These are phyloP conservation scores for Calephelis virginiensis DNA, from an alignment of 1,140 invertebrate genomes.

Conservation along the genomic window DNA sequence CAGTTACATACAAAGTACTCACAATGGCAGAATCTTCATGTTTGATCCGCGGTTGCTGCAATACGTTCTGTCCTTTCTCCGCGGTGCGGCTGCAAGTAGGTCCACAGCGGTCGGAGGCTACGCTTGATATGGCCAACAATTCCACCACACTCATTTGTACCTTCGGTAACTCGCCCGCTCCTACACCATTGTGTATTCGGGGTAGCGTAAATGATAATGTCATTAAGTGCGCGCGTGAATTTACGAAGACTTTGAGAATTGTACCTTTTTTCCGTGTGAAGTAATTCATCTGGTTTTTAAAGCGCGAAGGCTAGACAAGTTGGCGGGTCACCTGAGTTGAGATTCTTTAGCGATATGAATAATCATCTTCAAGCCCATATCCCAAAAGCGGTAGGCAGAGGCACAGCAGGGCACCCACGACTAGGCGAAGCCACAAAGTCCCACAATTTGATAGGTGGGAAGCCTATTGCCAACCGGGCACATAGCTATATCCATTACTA, in stretches of 20 bases:
- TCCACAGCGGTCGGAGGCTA: conserved; percentile 61
- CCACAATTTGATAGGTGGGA: too few relatives aligned
- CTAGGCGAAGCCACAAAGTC: too few relatives aligned
- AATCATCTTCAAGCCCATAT: too few relatives aligned
- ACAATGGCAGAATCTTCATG: conserved; percentile 68
- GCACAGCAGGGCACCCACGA: too few relatives aligned
- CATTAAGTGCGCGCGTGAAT: background rate
- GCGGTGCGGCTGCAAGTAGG: conserved; percentile 51
- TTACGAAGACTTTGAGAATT: background rate
- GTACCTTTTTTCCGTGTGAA: too few relatives aligned
- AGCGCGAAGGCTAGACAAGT: too few relatives aligned
- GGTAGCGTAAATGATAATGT: conserved; percentile 32
- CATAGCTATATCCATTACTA: too few relatives aligned
- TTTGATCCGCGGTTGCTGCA: conserved; percentile 36
- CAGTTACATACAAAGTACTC: conserved; percentile 44
- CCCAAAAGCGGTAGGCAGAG: too few relatives aligned
- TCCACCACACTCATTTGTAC: conserved; percentile 42
- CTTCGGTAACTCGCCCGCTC: conserved; percentile 38
- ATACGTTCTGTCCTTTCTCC: conserved; percentile 55
- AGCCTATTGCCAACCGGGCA: too few relatives aligned
- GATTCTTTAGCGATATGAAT: too few relatives aligned
- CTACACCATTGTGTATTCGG: conserved; percentile 51
- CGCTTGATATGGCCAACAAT: conserved; percentile 60
- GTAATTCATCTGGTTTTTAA: too few relatives aligned
- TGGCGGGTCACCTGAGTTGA: too few relatives aligned